Conservation (phyloP, 2,888 invertebrate species). For the Tenthredo livida region DNA sequence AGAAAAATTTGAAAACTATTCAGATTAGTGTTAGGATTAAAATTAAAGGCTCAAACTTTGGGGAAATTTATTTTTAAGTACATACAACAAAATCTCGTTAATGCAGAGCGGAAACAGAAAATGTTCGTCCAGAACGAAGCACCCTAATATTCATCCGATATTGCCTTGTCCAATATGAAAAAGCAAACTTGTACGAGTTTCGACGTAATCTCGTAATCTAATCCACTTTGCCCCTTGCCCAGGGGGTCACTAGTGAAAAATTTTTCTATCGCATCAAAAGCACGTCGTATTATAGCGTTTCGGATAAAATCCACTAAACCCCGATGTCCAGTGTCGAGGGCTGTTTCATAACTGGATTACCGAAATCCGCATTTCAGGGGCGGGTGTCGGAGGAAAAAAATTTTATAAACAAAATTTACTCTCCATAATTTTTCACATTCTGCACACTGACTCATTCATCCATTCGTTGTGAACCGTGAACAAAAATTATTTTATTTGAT, state of each 20-base stretch:
- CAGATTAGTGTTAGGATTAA: no score
- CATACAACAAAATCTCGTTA: no score
- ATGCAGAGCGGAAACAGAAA: no score
- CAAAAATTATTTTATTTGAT: no score
- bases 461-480: neutral
- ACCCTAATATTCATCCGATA: neutral
- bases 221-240: neutral
- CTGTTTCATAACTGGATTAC: neutral
- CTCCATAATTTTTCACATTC: neutral
- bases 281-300: neutral
- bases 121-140: no score
- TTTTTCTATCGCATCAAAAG: neutral
- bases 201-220: slow-evolving; percentile 31
- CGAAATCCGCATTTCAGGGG: neutral
- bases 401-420: neutral
- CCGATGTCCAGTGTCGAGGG: neutral
- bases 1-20: no score
- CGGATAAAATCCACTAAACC: neutral
- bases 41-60: no score
- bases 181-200: slow-evolving; percentile 22
- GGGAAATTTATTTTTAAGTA: no score
- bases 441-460: neutral
- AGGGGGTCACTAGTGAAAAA: neutral
- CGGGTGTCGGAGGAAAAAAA: neutral
- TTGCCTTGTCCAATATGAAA: slow-evolving; percentile 4